Evolutionary conservation across 1,140 invertebrate genomes (phyloP).

Genomic region (Ptiloglossa arizonensis): DNA sequence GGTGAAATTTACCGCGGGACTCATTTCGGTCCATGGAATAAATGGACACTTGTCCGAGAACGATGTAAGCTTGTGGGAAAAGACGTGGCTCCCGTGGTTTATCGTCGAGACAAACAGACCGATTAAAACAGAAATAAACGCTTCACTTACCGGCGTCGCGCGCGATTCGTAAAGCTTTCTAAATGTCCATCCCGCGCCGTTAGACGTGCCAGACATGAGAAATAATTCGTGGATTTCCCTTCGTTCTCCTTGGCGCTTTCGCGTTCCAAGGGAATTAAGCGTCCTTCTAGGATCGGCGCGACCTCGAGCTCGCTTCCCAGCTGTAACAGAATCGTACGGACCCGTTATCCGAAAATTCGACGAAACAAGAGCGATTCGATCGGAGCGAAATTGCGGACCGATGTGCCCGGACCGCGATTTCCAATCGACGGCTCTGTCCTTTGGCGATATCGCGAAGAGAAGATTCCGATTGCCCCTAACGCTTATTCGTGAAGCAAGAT

Average conservation of each 20-base stretch:
- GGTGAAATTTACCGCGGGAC: conserved; percentile 52
- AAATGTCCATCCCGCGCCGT: conserved; percentile 18
- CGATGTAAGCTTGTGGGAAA: conserved; percentile 47
- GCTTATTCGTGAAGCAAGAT: too few relatives aligned
- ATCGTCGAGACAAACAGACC: conserved; percentile 57
- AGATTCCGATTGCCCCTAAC: too few relatives aligned
- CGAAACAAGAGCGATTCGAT: background rate
- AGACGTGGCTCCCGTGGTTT: conserved; percentile 42
- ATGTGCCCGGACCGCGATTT: too few relatives aligned
- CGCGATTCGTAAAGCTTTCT: conserved; percentile 60
- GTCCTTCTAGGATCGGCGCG: conserved; percentile 15
- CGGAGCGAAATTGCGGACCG: background rate
- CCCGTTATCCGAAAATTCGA: background rate
- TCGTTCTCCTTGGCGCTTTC: background rate
- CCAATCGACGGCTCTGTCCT: too few relatives aligned
- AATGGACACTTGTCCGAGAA: conserved; percentile 58
- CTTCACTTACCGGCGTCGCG: conserved; percentile 51
- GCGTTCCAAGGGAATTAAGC: conserved; percentile 13
- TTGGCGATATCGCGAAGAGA: too few relatives aligned
- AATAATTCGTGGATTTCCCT: conserved; percentile 28
- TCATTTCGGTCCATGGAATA: conserved; percentile 52
- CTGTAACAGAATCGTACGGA: conserved; percentile 7
- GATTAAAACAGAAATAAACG: conserved; percentile 66
- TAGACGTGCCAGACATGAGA: conserved; percentile 23
- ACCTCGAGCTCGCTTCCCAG: background rate